Evolutionary conservation across 2,888 invertebrate genomes (phyloP).

Genomic region (Rhagonycha fulva): DNA sequence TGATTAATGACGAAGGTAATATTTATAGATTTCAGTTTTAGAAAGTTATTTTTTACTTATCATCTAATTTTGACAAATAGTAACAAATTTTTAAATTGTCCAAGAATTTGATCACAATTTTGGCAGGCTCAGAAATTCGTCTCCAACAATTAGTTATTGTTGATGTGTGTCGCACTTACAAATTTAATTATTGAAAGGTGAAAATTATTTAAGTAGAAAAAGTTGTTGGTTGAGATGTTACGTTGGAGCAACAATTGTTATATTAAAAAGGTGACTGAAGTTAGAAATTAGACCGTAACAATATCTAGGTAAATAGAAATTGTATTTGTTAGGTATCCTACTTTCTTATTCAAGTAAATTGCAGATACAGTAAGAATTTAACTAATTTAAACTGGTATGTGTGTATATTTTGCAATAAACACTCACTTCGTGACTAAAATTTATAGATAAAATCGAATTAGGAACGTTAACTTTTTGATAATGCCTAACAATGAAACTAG

Average conservation of each 20-base stretch:
- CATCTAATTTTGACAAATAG: neutral
- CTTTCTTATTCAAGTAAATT: conserved; percentile 12
- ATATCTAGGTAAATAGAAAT: conserved; percentile 10
- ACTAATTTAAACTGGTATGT: neutral
- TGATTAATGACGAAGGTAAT: neutral
- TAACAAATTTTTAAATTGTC: neutral
- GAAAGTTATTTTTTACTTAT: neutral
- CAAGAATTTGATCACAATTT: neutral
- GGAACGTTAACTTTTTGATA: neutral
- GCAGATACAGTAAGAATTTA: neutral
- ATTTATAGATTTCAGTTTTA: neutral
- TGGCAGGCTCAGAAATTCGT: neutral
- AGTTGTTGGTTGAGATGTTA: conserved; percentile 1
- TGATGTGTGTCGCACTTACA: neutral
- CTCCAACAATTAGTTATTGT: neutral
- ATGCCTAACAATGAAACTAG: neutral
- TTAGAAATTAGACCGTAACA: conserved; percentile 21
- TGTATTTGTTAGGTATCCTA: conserved; percentile 13
- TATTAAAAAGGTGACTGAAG: conserved; percentile 5
- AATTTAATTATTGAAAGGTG: neutral
- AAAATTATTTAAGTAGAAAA: neutral
- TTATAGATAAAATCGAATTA: neutral
- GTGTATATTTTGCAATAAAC: neutral
- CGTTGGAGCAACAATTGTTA: neutral
- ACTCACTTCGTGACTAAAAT: neutral